Base-by-base conservation (phyloP, 2,888 invertebrate genomes). In the Hirtodrosophila histrioides region DNA sequence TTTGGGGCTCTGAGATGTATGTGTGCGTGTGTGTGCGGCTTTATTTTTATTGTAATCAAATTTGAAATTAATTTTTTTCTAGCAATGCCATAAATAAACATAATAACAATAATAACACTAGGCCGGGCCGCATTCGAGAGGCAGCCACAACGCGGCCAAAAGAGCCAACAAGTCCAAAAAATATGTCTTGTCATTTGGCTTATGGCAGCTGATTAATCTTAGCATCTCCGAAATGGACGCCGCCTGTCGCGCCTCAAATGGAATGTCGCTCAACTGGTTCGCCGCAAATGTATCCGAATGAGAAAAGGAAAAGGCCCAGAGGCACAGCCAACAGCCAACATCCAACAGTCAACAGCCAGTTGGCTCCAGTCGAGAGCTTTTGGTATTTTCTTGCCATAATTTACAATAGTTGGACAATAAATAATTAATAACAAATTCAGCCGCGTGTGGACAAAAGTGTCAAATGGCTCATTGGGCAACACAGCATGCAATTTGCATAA, bases 151-250 rank as follows among this genome's bases (percentile, higher is more conserved):
- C 43, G 17, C n/a, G 31, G 3, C 27, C 51, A 54, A 46, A 48
- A 36, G 62, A 63, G 51, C 43, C 51, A 56, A 45, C 60, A 60
- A 63, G 49, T 53, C 41, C 7, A 63, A 69, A 64, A 77, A 81
- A 78, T 86, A 73, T 86, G 86, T 77, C 84, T 72, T 84, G 84
- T 86, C 83, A 86, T 84, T 84, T 84, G 85, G 78, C 79, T 81
- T 82, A 84, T 84, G 81, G 82, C 86, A 84, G 83, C 86, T 86
- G 86, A 84, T 84, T 86, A 86, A 84, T 84, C 83, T 84, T 79
- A 78, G 75, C 80, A 79, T 79, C 83, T 83, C 76, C 75, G 66
- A 75, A 75, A 58, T 65, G 70, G 66, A 75, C 66, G 68, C 78
- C 78, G 65, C 78, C 71, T 82, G 79, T 85, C 78, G 73, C 76